A percentile compares a stretch with the other conserved stretches of the same genome.
Evolutionary conservation across 2,888 invertebrate species (phyloP).

Genomic region (Sclerodermus sp.): DNA sequence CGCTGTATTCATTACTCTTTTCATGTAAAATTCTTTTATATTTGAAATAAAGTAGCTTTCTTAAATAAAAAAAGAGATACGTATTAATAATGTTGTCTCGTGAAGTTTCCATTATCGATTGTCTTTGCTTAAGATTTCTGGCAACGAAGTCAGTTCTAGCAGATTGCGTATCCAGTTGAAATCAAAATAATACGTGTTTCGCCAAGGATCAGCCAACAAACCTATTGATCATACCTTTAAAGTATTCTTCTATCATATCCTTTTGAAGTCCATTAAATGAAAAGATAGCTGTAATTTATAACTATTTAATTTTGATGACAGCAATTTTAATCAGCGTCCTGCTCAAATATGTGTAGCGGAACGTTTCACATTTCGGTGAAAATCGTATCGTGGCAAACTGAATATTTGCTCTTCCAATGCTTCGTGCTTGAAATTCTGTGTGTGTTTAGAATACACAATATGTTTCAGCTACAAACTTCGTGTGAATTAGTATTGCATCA

Average conservation of each 20-base stretch:
- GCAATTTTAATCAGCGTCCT: background rate
- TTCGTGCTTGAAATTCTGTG: too few relatives aligned
- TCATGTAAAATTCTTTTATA: background rate
- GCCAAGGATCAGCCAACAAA: slow-evolving; percentile 32
- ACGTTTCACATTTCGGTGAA: background rate
- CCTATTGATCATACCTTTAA: slow-evolving; percentile 38
- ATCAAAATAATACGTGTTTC: slow-evolving; percentile 32
- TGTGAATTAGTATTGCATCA: too few relatives aligned
- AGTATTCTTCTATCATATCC: slow-evolving; percentile 4
- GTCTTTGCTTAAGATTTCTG: slow-evolving; percentile 36
- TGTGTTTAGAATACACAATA: too few relatives aligned
- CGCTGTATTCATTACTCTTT: slow-evolving; percentile 7
- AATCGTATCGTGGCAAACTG: too few relatives aligned
- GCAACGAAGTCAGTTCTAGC: slow-evolving; percentile 32
- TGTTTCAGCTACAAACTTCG: too few relatives aligned
- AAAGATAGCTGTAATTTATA: background rate
- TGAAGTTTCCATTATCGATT: slow-evolving; percentile 33
- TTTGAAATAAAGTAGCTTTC: background rate
- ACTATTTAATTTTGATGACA: background rate
- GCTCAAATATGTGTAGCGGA: background rate
- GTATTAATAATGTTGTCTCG: slow-evolving; percentile 22
- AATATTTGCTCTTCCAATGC: too few relatives aligned
- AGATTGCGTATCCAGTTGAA: slow-evolving; percentile 34
- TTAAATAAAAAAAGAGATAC: slow-evolving; percentile 18
- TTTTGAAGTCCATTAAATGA: slow-evolving; percentile 36